Percentiles rank a stretch among this genome's conserved stretches.
Conservation (phyloP, 2,113 vertebrate species). For the Tachysurus vachellii region DNA sequence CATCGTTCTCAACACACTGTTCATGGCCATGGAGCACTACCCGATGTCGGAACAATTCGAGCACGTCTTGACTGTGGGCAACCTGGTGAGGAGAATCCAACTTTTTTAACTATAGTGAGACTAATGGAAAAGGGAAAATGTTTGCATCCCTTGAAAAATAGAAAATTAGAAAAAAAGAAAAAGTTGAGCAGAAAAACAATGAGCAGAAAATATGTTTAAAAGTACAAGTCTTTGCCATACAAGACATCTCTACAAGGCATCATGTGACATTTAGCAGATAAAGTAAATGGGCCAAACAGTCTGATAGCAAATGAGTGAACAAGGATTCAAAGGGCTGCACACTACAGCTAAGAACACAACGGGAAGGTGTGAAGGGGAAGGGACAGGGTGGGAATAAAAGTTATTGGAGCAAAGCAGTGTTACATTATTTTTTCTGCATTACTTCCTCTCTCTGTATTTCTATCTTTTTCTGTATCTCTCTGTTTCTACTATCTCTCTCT, state of each 20-base stretch:
- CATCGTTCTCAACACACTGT: constrained; percentile 95
- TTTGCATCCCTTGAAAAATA: not conserved
- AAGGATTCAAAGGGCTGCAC: not conserved
- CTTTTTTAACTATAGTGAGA: not conserved
- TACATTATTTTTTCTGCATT: not conserved
- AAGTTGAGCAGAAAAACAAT: not conserved
- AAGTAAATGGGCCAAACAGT: not conserved
- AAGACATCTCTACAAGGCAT: not conserved
- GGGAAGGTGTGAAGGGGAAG: not conserved
- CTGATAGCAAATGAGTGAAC: not conserved
- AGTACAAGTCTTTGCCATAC: not conserved
- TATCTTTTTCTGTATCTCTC: not conserved
- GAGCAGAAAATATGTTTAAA: not conserved
- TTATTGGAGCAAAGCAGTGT: not conserved
- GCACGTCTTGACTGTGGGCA: constrained; percentile 83
- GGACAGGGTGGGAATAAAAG: not conserved
- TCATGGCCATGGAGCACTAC: constrained; percentile 99
- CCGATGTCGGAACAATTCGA: constrained; percentile 89
- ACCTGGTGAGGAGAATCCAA: constrained; percentile 82
- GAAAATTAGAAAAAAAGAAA: not conserved
- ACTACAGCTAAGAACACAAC: not conserved
- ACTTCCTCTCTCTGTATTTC: no score
- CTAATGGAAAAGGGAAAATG: not conserved
- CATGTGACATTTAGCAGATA: not conserved
- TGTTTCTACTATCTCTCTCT: not conserved